These are phyloP conservation scores for Gari tellinella DNA, from an alignment of 2,888 invertebrate genomes.

Conservation along the genomic window DNA sequence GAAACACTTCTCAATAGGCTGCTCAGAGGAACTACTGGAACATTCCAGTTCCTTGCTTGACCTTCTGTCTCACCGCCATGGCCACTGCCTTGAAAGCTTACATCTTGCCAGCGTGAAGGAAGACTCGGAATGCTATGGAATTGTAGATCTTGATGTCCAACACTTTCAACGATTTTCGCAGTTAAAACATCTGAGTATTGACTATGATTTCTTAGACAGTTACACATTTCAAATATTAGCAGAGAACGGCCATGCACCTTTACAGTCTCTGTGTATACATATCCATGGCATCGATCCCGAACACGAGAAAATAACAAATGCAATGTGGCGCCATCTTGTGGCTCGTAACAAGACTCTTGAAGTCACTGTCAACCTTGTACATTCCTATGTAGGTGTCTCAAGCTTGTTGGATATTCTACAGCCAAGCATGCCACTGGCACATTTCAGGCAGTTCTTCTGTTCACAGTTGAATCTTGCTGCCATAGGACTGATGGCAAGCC, in stretches of 20 bases:
- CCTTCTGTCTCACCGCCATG: conserved; percentile 85
- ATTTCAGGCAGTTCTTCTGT: conserved; percentile 91
- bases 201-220: conserved; percentile 83
- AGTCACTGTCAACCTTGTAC: conserved; percentile 88
- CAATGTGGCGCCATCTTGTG: conserved; percentile 88
- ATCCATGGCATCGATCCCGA: conserved; percentile 89
- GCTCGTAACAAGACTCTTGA: conserved; percentile 86
- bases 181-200: conserved; percentile 87
- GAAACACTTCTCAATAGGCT: conserved; percentile 86
- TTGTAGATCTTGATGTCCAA: conserved; percentile 86
- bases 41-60: conserved; percentile 85
- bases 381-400: conserved; percentile 89
- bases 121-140: conserved; percentile 89
- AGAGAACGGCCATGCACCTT: conserved; percentile 62
- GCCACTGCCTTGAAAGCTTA: conserved; percentile 87
- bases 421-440: conserved; percentile 90
- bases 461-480: conserved; percentile 87
- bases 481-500: conserved; percentile 86
- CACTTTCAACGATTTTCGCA: conserved; percentile 87
- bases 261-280: conserved; percentile 87
- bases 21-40: conserved; percentile 86
- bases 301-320: conserved; percentile 88
- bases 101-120: conserved; percentile 91
- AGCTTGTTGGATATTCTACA: conserved; percentile 88
- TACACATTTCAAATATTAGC: conserved; percentile 76